Conservation (phyloP, 2,888 invertebrate genomes). For the Mesodorylaimus sp. region DNA sequence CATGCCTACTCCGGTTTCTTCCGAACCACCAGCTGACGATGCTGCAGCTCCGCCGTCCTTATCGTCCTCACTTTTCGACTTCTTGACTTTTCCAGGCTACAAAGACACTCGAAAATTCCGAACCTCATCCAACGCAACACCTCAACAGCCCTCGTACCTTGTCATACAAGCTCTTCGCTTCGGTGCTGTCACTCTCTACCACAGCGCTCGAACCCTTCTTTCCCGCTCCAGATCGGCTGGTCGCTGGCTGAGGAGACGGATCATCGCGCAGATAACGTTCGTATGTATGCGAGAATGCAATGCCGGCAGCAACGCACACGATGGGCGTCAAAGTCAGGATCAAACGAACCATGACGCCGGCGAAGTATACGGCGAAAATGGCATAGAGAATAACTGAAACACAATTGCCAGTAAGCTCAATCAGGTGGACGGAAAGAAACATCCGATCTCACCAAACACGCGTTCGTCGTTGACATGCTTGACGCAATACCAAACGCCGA, state of each 20-base stretch:
- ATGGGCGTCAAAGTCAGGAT: constrained; percentile 96
- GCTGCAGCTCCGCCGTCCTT: constrained; percentile 61
- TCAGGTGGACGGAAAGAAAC: too few relatives aligned
- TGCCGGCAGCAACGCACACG: constrained; percentile 77
- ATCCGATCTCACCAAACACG: constrained; percentile 62
- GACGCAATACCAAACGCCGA: constrained; percentile 95
- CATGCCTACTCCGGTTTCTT: constrained; percentile 52
- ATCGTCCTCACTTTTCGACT: constrained; percentile 52
- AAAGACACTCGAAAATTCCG: too few relatives aligned
- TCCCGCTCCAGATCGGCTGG: not conserved
- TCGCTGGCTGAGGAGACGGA: too few relatives aligned
- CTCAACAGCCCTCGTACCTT: too few relatives aligned
- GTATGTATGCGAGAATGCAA: constrained; percentile 77
- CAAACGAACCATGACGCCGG: constrained; percentile 95
- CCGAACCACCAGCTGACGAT: constrained; percentile 31
- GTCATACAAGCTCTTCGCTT: constrained; percentile 48
- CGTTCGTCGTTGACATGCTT: constrained; percentile 90
- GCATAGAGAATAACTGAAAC: constrained; percentile 79
- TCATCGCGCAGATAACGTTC: constrained; percentile 59
- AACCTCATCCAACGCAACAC: too few relatives aligned
- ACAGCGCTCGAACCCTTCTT: not conserved
- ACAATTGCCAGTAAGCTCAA: too few relatives aligned
- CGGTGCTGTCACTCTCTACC: not conserved
- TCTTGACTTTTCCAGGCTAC: constrained; percentile 31
- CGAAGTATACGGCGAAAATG: constrained; percentile 93